Percentiles rank a stretch among this genome's conserved stretches.
Evolutionary conservation across 2,888 invertebrate genomes (phyloP).

Genomic region (Rhyacophila evoluta): DNA sequence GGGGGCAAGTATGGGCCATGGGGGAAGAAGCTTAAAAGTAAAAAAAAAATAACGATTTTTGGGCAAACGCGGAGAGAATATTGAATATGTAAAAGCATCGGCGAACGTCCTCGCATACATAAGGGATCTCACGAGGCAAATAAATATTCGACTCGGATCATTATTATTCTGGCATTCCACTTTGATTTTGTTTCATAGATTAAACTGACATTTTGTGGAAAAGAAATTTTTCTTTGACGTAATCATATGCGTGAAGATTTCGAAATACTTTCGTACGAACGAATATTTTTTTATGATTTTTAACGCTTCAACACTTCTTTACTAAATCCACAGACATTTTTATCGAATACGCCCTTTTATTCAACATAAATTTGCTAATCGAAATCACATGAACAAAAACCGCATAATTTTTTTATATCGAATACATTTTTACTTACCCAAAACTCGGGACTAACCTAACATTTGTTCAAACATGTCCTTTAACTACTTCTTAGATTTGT

Average conservation of each 20-base stretch:
- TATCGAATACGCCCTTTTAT: too few relatives aligned
- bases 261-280: neutral
- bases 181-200: neutral
- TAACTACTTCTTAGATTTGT: too few relatives aligned
- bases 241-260: neutral
- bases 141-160: constrained; percentile 23
- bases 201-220: neutral
- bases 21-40: constrained; percentile 47
- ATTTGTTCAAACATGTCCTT: too few relatives aligned
- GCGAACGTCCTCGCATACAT: neutral
- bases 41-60: constrained; percentile 51
- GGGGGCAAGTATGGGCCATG: constrained; percentile 16
- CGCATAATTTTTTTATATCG: too few relatives aligned
- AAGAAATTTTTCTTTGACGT: neutral
- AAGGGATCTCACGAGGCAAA: constrained; percentile 30
- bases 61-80: constrained; percentile 49
- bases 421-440: too few relatives aligned
- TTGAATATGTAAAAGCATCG: constrained; percentile 43
- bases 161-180: constrained; percentile 20
- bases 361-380: too few relatives aligned
- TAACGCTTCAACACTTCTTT: too few relatives aligned
- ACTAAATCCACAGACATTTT: too few relatives aligned
- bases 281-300: too few relatives aligned
- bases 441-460: too few relatives aligned
- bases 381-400: too few relatives aligned